Base-by-base conservation (phyloP, 2,888 invertebrate genomes). In the Meandrusa payeni region DNA sequence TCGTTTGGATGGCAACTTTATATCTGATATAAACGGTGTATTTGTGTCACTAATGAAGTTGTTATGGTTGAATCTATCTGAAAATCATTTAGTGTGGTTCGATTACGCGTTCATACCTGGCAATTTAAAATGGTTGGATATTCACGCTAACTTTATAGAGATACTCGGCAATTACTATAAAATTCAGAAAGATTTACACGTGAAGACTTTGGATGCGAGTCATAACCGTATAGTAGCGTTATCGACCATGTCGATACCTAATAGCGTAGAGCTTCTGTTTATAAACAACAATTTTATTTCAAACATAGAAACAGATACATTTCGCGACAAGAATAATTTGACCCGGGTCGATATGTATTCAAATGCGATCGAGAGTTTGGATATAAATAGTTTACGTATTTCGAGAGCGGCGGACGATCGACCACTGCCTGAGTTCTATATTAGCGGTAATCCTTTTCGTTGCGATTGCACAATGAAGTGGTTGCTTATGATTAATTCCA, bases 381-480 rank as follows among this genome's bases (percentile, higher is more conserved):
- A 95, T 59, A 87, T 96, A 73, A 93, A 94, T 69, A 92, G 95
- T 52, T 85, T 97, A 58, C 90, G 95, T 33, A 89, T 96, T 55
- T 90, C 92, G 23, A 92, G 92, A 46, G 91, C 93, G 47, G 89
- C 92, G 5, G 89, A 90, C 36, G 92, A 92, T 59, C 91, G 92
- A 57, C 87, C 92, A 2, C 81, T 95, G 57, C 96, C 97, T 1
- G 95, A 97, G 79, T 95, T 97, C 80, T 96, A 95, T 77, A 90
- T 97, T 60, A 96, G 95, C 48, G 95, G 95, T 44, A 98, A 98
- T 83, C 97, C 97, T 15, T 96, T 97, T 78, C 92, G 94, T 61
- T 98, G 97, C 78, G 96, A 97, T 78, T 97, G 98, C 80, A 93
- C 94, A 52, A 96, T 97, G 96, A 97, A 97, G 76, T 98, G 97